Percentiles rank a stretch among this genome's conserved stretches.
Conservation (phyloP, 2,888 invertebrate genomes). For the Cataglyphis cursor region DNA sequence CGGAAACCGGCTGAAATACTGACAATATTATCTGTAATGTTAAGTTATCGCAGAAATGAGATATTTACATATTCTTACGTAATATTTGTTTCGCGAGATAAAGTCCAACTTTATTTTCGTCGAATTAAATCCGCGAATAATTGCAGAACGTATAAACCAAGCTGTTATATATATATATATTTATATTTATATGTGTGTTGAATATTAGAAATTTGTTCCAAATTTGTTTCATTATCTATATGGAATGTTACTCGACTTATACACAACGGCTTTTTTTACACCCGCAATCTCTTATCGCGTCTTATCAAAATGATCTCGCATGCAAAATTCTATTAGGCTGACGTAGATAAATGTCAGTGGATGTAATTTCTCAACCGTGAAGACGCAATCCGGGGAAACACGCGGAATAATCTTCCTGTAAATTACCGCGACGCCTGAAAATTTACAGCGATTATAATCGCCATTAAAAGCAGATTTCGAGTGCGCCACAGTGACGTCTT, state of each 20-base stretch:
- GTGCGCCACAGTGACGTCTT: slow-evolving; percentile 21
- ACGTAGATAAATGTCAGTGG: not conserved
- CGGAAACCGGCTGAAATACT: slow-evolving; percentile 20
- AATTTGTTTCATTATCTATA: not conserved
- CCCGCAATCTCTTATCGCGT: slow-evolving; percentile 8
- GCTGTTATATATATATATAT: not conserved
- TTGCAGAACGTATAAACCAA: not conserved
- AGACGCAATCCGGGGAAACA: not conserved
- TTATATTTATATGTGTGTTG: too few relatives aligned
- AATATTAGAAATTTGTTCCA: not conserved
- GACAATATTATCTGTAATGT: slow-evolving; percentile 16
- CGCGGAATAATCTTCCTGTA: slow-evolving; percentile 20
- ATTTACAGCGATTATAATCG: slow-evolving; percentile 33
- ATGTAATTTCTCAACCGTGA: slow-evolving; percentile 6
- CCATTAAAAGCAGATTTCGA: slow-evolving; percentile 41
- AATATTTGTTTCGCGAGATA: slow-evolving; percentile 12
- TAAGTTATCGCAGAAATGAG: slow-evolving; percentile 25
- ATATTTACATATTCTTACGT: slow-evolving; percentile 23
- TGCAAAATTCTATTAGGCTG: not conserved
- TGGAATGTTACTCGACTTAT: not conserved
- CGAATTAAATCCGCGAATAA: not conserved
- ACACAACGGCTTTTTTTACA: not conserved
- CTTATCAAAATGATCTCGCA: slow-evolving; percentile 23
- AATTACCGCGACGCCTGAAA: slow-evolving; percentile 15
- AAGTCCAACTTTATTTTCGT: slow-evolving; percentile 12